A percentile compares a stretch with the other conserved stretches of the same genome.
Evolutionary conservation across 2,113 vertebrate species (phyloP).

Genomic region (Plecturocebus donacophilus): DNA sequence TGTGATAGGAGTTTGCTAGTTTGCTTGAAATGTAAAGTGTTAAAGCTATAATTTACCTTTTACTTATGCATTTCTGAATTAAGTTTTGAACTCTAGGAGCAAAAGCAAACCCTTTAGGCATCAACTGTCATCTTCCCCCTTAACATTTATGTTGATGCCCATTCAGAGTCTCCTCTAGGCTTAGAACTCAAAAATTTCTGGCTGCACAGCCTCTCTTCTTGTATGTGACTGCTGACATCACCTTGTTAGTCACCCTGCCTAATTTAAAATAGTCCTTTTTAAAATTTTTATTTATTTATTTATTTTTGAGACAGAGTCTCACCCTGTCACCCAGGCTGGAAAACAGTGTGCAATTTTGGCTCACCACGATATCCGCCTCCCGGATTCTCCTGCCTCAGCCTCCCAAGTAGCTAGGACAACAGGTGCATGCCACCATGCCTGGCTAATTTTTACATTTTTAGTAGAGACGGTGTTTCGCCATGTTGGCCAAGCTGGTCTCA

Average conservation of each 20-base stretch:
- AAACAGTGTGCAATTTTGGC: no score
- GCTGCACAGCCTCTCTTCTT: neutral
- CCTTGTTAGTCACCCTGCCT: neutral
- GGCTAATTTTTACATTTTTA: no score
- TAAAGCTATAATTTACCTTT: neutral
- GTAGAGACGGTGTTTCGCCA: no score
- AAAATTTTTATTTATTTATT: neutral
- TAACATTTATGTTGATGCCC: neutral
- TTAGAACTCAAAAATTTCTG: neutral
- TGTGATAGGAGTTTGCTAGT: neutral
- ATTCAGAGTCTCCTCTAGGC: neutral
- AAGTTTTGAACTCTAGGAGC: neutral
- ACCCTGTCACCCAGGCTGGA: no score
- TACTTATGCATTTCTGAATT: neutral
- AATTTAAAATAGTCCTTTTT: neutral
- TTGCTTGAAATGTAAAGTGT: constrained; percentile 9
- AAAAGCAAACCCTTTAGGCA: neutral
- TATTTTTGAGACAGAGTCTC: no score
- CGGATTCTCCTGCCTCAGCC: no score
- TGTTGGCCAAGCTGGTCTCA: no score
- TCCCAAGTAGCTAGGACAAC: no score
- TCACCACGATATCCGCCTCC: no score
- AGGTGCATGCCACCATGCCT: no score
- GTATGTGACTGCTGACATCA: neutral
- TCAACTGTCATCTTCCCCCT: neutral